Percentiles rank a stretch among this genome's conserved stretches.
Conservation (phyloP, 2,797 vertebrate genomes). For the Discoglossus pictus region DNA sequence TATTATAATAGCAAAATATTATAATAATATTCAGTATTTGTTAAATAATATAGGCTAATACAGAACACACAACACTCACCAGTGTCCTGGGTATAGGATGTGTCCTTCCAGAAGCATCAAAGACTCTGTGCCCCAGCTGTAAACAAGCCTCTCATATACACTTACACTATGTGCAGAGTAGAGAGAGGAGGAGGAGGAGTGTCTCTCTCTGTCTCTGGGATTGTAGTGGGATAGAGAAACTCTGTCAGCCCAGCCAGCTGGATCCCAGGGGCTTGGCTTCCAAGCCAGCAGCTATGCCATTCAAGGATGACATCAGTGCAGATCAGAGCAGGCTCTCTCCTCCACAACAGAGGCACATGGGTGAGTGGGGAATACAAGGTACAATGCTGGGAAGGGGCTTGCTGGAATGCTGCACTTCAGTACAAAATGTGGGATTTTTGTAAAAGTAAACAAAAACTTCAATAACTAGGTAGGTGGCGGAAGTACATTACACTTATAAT, state of each 20-base stretch:
- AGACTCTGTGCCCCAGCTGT: not conserved
- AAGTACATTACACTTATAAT: no score
- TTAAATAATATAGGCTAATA: no score
- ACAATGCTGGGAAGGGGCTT: constrained; percentile 7
- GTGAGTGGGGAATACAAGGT: constrained; percentile 12
- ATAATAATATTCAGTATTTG: no score
- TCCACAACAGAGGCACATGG: constrained; percentile 21
- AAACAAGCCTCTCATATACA: constrained; percentile 5
- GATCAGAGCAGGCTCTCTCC: constrained; percentile 4
- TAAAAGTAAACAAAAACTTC: no score
- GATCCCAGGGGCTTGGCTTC: constrained; percentile 66
- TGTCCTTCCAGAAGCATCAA: not conserved
- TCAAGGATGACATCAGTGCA: constrained; percentile 66
- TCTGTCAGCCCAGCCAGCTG: constrained; percentile 67
- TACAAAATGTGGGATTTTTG: no score
- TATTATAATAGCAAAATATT: no score
- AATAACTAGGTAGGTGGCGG: no score
- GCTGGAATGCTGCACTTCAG: not conserved
- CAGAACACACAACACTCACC: constrained; percentile 30
- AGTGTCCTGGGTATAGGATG: not conserved
- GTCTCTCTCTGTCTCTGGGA: constrained; percentile 48
- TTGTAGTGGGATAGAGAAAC: constrained; percentile 61
- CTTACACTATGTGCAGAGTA: not conserved
- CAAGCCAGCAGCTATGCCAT: constrained; percentile 64
- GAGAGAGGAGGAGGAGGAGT: constrained; percentile 27